Evolutionary conservation across 2,113 vertebrate species (phyloP), one percentile per base, ranked within the genome.

Genomic region (Oxygymnocypris stewartii): DNA sequence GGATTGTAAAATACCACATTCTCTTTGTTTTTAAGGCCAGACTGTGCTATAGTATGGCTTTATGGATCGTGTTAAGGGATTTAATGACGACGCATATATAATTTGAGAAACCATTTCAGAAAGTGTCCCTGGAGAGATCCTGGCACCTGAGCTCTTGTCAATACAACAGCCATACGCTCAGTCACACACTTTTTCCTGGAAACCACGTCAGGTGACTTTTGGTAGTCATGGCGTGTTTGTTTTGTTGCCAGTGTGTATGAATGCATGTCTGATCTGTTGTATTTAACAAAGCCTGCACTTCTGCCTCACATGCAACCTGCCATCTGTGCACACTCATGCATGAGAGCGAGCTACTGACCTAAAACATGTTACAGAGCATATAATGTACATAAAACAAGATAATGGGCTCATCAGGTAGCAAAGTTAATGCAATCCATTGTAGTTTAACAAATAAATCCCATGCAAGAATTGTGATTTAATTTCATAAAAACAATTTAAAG

Each of bases 101-200:
- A 85, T 87, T 76, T 87, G 82, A 54, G 73, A 49, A 74, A 69
- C 25, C 37, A 2, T 63, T 65, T 51, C 59, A 42, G 59, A 28
- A 3, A 76, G 81, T 49, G 25, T 49, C 88, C 83, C 65, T 54
- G 18, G 88, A 75, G 88, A 89, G n/a, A 80, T 31, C 28, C 78
- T 85, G 73, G 54, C 86, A 87, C 83, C 79, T 89, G 88, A 80
- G 88, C 84, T 82, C 79, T 85, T 73, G 42, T 88, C 85, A 88
- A 59, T 65, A 35, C 88, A 73, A 73, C 18, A 73, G 20, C 37
- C 69, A 40, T 49, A 65, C 57, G 79, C 74, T 87, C 71, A 86
- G 74, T 59, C 51, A 61, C 84, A 80, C 69, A 37, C 75, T 51
- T 82, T 86, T 88, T 87, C 89, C 86, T 40, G 80, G 86, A 87